phyloP scores from a whole-genome alignment of 2,888 invertebrate genomes.

The Dugesia japonica region DNA sequence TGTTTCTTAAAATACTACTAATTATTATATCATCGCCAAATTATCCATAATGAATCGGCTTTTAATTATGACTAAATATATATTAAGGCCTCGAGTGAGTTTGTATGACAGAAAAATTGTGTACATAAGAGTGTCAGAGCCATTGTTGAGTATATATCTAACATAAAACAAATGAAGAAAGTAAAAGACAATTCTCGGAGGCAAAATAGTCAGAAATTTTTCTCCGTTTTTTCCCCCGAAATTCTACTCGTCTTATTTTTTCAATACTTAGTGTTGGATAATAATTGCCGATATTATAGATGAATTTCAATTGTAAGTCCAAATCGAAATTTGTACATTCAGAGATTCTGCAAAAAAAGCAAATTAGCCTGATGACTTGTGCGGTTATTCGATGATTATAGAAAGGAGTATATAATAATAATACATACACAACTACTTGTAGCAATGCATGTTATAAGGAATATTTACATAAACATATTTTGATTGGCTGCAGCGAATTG shows the following conservation, averaged over 20 bases:
- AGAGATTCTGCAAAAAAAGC: neutral
- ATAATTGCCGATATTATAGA: constrained; percentile 8
- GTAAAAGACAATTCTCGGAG: constrained; percentile 1
- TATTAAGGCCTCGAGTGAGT: neutral
- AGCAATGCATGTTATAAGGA: neutral
- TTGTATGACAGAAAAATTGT: constrained; percentile 17
- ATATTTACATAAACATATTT: constrained; percentile 10
- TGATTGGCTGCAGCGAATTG: neutral
- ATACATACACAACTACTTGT: neutral
- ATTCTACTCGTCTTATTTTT: neutral
- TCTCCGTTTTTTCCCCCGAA: too few relatives aligned
- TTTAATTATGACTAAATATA: neutral
- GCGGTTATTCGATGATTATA: neutral
- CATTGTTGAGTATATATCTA: constrained; percentile 12
- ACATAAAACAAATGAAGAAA: neutral
- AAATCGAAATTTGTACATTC: neutral
- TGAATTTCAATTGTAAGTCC: neutral
- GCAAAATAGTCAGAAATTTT: neutral
- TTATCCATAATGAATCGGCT: constrained; percentile 20
- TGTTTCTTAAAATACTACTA: neutral
- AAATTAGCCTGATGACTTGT: neutral
- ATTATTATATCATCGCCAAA: constrained; percentile 13
- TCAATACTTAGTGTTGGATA: neutral
- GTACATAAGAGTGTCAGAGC: constrained; percentile 15
- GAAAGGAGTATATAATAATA: too few relatives aligned